Base-by-base conservation (phyloP, 1,140 invertebrate species). In the Cotesia chilonis region DNA sequence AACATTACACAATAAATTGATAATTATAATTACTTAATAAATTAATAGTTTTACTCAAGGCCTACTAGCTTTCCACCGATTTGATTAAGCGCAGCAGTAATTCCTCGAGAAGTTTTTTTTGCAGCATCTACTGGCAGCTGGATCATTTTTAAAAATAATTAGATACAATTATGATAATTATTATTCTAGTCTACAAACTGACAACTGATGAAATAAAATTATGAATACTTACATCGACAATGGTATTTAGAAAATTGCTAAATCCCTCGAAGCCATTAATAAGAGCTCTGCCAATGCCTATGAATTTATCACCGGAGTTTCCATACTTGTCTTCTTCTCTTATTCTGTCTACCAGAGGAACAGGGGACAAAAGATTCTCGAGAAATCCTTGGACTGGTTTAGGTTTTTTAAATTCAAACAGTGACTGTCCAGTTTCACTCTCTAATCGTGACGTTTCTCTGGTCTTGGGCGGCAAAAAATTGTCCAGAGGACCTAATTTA, bases 301-400 rank as follows among this genome's bases (percentile, higher is more conserved):
- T 86, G 66, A 90, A 90, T 75, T 89, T 89, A 70, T 90, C 90
- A 0, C 90, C 91, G 10, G 81, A 84, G 75, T 93, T 93, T 1
- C 91, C 92, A 78, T 92, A 93, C 78, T 92, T 93, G 37, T 93
- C 91, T 57, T 92, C 87, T 79, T 92, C 91, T 64, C 79, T 83
- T 67, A 92, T 91, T 12, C 88, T 89, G 75, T 93, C 92, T 1
- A 93, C 88, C n/a, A 93, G 85, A 0, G 92, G 91, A 72, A 88
- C 88, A 0, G 91, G 91, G 1, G 55, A 80, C 0, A 85, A 12
- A 4, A 82, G 72, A 2, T 71, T 80, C 17, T 81, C 68, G 0
- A 87, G 57, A 6, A 80, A 35, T 1, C 37, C 38, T 9, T 63
- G 66, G 0, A 85, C 57, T 0, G 79, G 78, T 4, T 81, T 80